Evolutionary conservation across 2,888 invertebrate species (phyloP), one percentile per base, ranked within the genome.

Genomic region (Plebejus argus): DNA sequence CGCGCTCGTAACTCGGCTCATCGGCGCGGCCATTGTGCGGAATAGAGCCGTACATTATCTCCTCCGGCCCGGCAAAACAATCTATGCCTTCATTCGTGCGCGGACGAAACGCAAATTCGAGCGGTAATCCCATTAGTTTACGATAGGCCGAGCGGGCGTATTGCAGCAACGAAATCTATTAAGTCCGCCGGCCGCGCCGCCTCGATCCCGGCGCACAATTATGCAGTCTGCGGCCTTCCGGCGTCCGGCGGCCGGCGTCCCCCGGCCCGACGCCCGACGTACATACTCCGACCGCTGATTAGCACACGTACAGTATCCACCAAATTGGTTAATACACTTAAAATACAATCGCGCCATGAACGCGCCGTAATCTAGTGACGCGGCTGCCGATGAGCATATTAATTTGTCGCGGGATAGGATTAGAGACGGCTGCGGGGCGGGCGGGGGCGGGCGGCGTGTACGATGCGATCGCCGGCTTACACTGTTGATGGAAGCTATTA

Each of bases 261-360:
- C 90, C 88, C 90, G 87, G 10, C 15, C 49, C 53, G 53, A 53
- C 53, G 83, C 85, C 86, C 87, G 85, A 84, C 88, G 87, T 87
- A 84, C 88, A 87, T 87, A 88, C 87, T 86, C 87, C 85, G 87
- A 90, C 87, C 89, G 87, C 89, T 90, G 92, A 93, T 93, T 92
- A 93, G 89, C 89, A 86, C 91, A 93, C 94, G 94, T 93, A 94
- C 94, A 94, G 94, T 94, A 95, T 92, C 94, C 90, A 89, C 90
- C 93, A 94, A 94, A 95, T 95, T 95, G 95, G 95, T 95, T 95
- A 95, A 95, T 95, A 95, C 95, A 95, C 95, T 95, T 95, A 95
- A 95, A 95, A 95, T 94, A 95, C 94, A 93, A 94, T 94, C 94
- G 94, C 89, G 91, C 90, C 88, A 89, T 91, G 90, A 92, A 93